phyloP scores from a whole-genome alignment of 2,113 vertebrate species.

The Cichladusa arquata region DNA sequence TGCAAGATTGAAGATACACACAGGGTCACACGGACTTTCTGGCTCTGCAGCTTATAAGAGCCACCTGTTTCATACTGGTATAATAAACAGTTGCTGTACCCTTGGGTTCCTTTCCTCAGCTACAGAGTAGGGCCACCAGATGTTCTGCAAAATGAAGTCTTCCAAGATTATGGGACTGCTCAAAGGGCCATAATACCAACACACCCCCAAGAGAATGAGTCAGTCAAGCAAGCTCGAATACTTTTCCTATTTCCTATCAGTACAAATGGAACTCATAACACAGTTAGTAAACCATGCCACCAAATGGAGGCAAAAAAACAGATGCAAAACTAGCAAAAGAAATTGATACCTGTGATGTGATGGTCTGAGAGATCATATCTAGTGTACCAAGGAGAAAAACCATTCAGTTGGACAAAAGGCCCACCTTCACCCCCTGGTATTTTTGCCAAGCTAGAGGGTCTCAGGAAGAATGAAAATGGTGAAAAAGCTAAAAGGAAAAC shows the following conservation, averaged over 20 bases:
- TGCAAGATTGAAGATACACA: background rate
- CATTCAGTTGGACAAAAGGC: background rate
- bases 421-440: background rate
- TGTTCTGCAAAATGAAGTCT: conserved; percentile 21
- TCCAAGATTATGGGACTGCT: background rate
- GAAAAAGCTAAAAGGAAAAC: background rate
- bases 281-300: background rate
- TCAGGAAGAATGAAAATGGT: background rate
- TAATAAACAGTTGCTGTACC: background rate
- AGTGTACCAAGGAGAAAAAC: background rate
- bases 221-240: background rate
- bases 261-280: background rate
- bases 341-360: background rate
- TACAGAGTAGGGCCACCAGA: background rate
- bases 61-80: background rate
- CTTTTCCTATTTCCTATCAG: background rate
- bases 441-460: background rate
- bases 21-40: background rate
- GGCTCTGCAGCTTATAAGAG: background rate
- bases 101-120: background rate
- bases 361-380: background rate
- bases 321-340: background rate
- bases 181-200: background rate
- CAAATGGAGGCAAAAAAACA: background rate
- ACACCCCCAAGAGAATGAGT: background rate